Percentiles rank a stretch among this genome's conserved stretches.
Conservation (phyloP, 2,888 invertebrate species). For the Pyrocoelia pectoralis region DNA sequence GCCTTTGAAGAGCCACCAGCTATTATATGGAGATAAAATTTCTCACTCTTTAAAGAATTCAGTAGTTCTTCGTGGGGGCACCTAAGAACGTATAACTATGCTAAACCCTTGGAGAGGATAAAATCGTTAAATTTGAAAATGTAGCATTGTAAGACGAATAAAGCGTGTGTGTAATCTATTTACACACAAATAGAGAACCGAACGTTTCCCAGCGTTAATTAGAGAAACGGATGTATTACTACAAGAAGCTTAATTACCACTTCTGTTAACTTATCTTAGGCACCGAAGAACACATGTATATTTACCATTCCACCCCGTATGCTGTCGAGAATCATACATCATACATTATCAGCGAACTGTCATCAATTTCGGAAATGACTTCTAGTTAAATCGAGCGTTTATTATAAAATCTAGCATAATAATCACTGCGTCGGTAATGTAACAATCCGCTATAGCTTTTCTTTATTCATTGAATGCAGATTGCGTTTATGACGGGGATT, state of each 20-base stretch:
- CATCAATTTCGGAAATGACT: conserved; percentile 43
- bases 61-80: too few relatives aligned
- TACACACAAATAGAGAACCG: too few relatives aligned
- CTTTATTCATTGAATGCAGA: conserved; percentile 38
- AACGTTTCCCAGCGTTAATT: not conserved
- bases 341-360: conserved; percentile 35
- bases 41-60: too few relatives aligned
- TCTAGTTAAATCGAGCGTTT: conserved; percentile 40
- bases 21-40: too few relatives aligned
- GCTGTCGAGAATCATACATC: conserved; percentile 33
- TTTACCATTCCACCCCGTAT: not conserved
- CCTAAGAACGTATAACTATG: too few relatives aligned
- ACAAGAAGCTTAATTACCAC: not conserved
- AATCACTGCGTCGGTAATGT: conserved; percentile 23
- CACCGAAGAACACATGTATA: not conserved
- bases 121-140: too few relatives aligned
- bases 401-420: conserved; percentile 36
- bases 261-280: not conserved
- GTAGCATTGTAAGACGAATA: too few relatives aligned
- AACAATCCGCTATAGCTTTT: conserved; percentile 25
- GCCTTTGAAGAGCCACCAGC: too few relatives aligned
- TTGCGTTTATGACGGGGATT: conserved; percentile 35
- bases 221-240: not conserved
- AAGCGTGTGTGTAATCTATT: too few relatives aligned
- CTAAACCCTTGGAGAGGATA: too few relatives aligned